Conservation (phyloP, 35 echinoderm and acorn worm genomes). For the Apostichopus parvimensis region DNA sequence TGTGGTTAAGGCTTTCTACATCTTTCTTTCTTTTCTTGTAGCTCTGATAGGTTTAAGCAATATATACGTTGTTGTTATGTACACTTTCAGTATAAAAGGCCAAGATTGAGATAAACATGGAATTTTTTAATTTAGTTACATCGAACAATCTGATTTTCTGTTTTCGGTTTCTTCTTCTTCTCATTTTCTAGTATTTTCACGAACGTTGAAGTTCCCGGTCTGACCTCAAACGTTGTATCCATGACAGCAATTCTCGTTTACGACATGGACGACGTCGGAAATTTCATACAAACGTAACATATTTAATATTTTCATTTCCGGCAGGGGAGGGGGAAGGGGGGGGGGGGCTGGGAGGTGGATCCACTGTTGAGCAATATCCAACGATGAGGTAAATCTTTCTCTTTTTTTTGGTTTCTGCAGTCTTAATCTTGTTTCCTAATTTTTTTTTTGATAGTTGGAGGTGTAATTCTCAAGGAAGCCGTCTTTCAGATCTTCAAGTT, state of each 20-base stretch:
- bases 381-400: not conserved
- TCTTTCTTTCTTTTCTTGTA: not conserved
- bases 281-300: not conserved
- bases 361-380: not conserved
- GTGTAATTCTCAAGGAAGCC: not conserved
- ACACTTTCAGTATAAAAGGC: not conserved
- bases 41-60: not conserved
- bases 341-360: not conserved
- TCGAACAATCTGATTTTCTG: not conserved
- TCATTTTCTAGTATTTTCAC: not conserved
- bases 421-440: not conserved
- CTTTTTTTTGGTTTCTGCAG: not conserved
- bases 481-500: not conserved
- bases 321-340: not conserved
- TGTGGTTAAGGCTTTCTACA: no score
- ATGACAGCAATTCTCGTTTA: conserved; percentile 7
- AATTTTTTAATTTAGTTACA: not conserved
- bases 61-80: not conserved
- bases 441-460: not conserved
- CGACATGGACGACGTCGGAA: not conserved
- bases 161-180: not conserved
- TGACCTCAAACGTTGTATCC: not conserved
- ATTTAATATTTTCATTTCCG: not conserved
- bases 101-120: no score
- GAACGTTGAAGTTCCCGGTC: not conserved